Percentiles rank a stretch among this genome's conserved stretches.
These are phyloP conservation scores for Lagorchestes hirsutus DNA, from an alignment of 2,797 vertebrate species.

Conservation along the genomic window DNA sequence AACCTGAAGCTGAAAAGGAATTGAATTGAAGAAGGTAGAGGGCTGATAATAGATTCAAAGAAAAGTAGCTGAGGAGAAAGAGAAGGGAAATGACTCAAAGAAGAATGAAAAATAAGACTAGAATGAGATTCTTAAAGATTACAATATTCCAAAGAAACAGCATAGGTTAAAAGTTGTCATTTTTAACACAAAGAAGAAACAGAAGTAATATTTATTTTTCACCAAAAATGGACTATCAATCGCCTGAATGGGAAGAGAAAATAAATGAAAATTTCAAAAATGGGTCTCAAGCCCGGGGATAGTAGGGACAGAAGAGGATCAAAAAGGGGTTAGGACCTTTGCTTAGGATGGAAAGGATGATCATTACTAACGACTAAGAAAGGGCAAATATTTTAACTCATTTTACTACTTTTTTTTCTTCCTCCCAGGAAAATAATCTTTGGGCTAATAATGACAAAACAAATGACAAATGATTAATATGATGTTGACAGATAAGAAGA, in stretches of 20 bases:
- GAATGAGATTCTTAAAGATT: not conserved
- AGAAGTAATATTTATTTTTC: not conserved
- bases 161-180: not conserved
- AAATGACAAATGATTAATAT: not conserved
- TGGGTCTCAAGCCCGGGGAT: not conserved
- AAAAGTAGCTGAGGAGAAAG: not conserved
- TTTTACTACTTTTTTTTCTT: not conserved
- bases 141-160: not conserved
- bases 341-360: not conserved
- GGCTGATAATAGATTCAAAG: not conserved
- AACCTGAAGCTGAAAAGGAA: not conserved
- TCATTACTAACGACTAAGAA: not conserved
- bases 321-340: not conserved
- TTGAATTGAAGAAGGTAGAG: not conserved
- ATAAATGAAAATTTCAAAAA: not conserved
- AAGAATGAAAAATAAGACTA: not conserved
- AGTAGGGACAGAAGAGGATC: not conserved
- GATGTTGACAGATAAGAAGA: not conserved
- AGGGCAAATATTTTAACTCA: not conserved
- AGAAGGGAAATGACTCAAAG: not conserved
- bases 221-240: not conserved
- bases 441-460: not conserved
- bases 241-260: not conserved
- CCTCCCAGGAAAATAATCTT: not conserved
- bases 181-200: not conserved